Percentiles rank a stretch among this genome's conserved stretches.
Conservation (phyloP, 23 tunicate genomes). For the Styela clava region DNA sequence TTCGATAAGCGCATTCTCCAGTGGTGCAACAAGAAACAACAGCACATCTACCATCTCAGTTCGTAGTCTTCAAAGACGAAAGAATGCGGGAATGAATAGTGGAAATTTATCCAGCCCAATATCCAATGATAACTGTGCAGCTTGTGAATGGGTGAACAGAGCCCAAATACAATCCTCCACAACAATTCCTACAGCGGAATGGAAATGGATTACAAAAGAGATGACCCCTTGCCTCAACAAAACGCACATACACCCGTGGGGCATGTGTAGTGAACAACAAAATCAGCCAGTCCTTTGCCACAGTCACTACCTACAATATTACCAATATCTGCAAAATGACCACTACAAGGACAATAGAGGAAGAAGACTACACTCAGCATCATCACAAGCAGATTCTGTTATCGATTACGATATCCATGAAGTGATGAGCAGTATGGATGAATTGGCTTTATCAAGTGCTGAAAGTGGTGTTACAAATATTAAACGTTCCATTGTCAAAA, state of each 20-base stretch:
- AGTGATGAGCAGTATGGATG: neutral
- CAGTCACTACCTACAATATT: slow-evolving; percentile 8
- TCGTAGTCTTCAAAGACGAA: neutral
- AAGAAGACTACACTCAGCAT: neutral
- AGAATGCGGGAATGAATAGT: neutral
- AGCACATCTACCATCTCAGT: slow-evolving; percentile 13
- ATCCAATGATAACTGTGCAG: neutral
- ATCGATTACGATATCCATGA: slow-evolving; percentile 14
- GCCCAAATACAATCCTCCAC: neutral
- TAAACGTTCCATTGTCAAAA: neutral
- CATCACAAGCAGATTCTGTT: slow-evolving; percentile 10
- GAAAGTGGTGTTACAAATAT: neutral
- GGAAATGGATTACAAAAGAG: neutral
- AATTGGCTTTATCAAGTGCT: neutral
- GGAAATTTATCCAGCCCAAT: neutral
- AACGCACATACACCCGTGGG: slow-evolving; percentile 7
- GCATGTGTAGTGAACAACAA: neutral
- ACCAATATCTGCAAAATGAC: slow-evolving; percentile 1
- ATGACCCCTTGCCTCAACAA: neutral
- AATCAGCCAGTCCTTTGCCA: slow-evolving; percentile 9
- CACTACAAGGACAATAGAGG: neutral
- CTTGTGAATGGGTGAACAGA: slow-evolving; percentile 7
- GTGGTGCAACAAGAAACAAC: neutral
- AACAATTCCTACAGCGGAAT: neutral
- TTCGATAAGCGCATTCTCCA: neutral